Evolutionary conservation across 2,113 vertebrate species (phyloP).

Genomic region (Corythaixoides concolor): DNA sequence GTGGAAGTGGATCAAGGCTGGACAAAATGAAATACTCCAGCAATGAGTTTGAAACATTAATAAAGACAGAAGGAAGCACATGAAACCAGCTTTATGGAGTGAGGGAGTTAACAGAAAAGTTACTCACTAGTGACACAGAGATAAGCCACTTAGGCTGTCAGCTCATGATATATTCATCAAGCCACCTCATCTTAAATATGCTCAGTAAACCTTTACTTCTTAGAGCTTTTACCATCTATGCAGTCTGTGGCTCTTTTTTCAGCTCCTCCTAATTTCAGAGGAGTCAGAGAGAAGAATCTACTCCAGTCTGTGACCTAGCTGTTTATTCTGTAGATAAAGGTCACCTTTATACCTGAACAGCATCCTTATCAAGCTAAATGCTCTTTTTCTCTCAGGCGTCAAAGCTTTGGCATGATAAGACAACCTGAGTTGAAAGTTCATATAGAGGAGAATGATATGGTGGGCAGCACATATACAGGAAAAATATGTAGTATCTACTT

Average conservation of each 20-base stretch:
- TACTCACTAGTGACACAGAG: not conserved
- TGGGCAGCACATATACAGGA: not conserved
- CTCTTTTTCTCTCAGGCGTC: not conserved
- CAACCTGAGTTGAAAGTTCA: constrained; percentile 15
- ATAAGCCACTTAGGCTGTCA: constrained; percentile 2
- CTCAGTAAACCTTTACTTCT: constrained; percentile 1
- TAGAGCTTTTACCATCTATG: not conserved
- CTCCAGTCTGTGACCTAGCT: not conserved
- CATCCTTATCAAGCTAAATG: not conserved
- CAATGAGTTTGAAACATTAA: not conserved
- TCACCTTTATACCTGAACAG: constrained; percentile 5
- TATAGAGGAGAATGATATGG: not conserved
- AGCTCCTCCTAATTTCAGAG: not conserved
- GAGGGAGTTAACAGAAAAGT: not conserved
- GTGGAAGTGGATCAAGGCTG: not conserved
- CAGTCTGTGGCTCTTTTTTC: not conserved
- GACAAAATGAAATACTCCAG: not conserved
- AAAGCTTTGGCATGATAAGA: not conserved
- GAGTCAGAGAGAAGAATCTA: not conserved
- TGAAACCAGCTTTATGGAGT: not conserved
- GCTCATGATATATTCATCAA: not conserved
- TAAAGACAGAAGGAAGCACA: not conserved
- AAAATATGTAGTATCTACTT: not conserved
- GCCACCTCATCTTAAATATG: not conserved
- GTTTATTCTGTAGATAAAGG: not conserved